Evolutionary conservation across 2,113 vertebrate species (phyloP).

Genomic region (Corynorhinus townsendii): DNA sequence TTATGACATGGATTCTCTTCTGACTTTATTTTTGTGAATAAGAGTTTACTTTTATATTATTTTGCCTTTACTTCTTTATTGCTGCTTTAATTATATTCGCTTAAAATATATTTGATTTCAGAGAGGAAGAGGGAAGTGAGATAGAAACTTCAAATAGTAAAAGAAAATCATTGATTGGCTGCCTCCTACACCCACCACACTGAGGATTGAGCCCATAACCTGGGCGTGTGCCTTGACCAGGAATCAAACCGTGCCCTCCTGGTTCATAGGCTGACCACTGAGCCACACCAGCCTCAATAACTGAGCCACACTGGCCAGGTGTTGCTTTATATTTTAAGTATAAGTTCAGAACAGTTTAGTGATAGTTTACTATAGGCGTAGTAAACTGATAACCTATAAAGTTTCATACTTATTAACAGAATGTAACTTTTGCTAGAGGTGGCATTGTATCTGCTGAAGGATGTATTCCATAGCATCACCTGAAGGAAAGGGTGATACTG

Average conservation of each 20-base stretch:
- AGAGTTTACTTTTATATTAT: neutral
- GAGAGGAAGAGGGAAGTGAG: too few species aligned
- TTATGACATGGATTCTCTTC: neutral
- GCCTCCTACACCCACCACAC: too few species aligned
- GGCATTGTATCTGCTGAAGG: neutral
- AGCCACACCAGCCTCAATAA: too few species aligned
- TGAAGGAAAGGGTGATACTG: neutral
- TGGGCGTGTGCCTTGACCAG: too few species aligned
- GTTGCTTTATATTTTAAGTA: constrained; percentile 42
- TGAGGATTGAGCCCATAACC: too few species aligned
- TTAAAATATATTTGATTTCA: too few species aligned
- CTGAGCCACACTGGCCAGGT: too few species aligned
- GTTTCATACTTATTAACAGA: neutral
- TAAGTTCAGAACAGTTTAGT: neutral
- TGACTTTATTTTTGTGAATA: neutral
- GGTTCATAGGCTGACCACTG: too few species aligned
- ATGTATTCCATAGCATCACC: neutral
- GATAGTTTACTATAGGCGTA: neutral
- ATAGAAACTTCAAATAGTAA: too few species aligned
- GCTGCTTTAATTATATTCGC: neutral
- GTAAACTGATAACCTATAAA: neutral
- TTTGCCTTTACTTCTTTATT: rapidly evolving
- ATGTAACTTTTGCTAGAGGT: neutral
- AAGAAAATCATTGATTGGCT: too few species aligned
- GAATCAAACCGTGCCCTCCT: too few species aligned